Conservation (phyloP, 1,140 invertebrate genomes). For the Hermetia illucens region DNA sequence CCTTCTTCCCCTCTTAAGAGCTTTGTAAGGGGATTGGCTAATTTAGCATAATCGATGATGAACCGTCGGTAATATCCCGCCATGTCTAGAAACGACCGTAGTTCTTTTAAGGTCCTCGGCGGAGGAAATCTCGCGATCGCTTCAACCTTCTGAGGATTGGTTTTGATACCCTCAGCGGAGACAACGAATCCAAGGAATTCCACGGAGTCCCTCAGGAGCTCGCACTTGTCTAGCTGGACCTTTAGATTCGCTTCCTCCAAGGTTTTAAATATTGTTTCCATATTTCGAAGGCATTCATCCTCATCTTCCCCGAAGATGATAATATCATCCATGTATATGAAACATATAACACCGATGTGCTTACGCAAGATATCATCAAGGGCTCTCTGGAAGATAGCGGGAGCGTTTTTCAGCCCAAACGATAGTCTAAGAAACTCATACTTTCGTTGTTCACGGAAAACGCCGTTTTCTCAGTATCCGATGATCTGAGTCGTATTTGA, state of each 20-base stretch:
- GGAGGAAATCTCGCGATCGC: constrained; percentile 10
- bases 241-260: constrained; percentile 14
- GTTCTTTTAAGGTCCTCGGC: constrained; percentile 9
- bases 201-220: constrained; percentile 9
- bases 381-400: constrained; percentile 13
- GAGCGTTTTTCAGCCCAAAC: constrained; percentile 21
- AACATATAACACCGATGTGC: constrained; percentile 7
- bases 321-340: constrained; percentile 16
- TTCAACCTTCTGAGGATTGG: constrained; percentile 15
- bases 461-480: constrained; percentile 9
- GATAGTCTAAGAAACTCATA: constrained; percentile 17
- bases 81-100: constrained; percentile 14
- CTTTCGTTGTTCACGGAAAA: constrained; percentile 13
- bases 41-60: constrained; percentile 11
- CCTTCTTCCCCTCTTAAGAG: constrained; percentile 8
- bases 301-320: constrained; percentile 11
- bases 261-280: constrained; percentile 19
- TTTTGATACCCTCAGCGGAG: constrained; percentile 13
- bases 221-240: constrained; percentile 11
- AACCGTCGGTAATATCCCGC: constrained; percentile 14
- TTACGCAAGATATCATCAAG: constrained; percentile 15
- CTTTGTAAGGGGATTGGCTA: constrained; percentile 14
- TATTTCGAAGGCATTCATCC: constrained; percentile 16
- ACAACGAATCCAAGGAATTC: constrained; percentile 15
- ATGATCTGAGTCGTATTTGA: constrained; percentile 10